Evolutionary conservation across 1,140 invertebrate genomes (phyloP).

Genomic region (Drosophila ananassae): DNA sequence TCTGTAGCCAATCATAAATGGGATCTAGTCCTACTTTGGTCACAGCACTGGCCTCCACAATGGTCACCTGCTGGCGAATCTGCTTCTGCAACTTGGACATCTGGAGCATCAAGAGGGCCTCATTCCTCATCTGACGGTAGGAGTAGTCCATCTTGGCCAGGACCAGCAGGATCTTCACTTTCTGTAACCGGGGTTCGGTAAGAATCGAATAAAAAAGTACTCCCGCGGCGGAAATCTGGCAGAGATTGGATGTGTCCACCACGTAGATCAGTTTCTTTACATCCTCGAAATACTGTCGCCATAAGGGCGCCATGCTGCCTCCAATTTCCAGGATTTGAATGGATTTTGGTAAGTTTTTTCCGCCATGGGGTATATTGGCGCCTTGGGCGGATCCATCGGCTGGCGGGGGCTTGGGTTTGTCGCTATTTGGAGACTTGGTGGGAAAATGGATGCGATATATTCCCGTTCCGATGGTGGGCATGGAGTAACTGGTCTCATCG

Average conservation of each 20-base stretch:
- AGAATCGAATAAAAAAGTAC: constrained; percentile 90
- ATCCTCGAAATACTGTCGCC: constrained; percentile 88
- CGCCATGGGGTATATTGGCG: constrained; percentile 9
- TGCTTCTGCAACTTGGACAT: constrained; percentile 87
- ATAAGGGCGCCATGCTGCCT: constrained; percentile 91
- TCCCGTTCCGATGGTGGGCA: constrained; percentile 91
- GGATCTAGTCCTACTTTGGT: constrained; percentile 88
- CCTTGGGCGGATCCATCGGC: constrained; percentile 16
- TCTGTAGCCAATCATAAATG: constrained; percentile 87
- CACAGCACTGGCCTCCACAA: constrained; percentile 90
- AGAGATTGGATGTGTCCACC: constrained; percentile 91
- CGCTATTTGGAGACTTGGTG: constrained; percentile 82
- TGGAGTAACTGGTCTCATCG: constrained; percentile 89
- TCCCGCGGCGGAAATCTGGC: constrained; percentile 92
- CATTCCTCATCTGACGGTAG: constrained; percentile 92
- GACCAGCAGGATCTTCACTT: constrained; percentile 89
- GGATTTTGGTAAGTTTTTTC: constrained; percentile 80
- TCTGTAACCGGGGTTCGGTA: constrained; percentile 88
- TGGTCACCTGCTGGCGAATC: constrained; percentile 87
- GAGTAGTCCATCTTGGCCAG: constrained; percentile 93
- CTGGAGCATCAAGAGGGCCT: constrained; percentile 91
- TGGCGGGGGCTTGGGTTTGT: constrained; percentile 73
- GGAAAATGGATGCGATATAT: constrained; percentile 87
- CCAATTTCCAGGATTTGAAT: constrained; percentile 88
- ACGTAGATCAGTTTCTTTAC: constrained; percentile 90